phyloP scores from a whole-genome alignment of 1,140 invertebrate species.

The Epicauta chinensis region DNA sequence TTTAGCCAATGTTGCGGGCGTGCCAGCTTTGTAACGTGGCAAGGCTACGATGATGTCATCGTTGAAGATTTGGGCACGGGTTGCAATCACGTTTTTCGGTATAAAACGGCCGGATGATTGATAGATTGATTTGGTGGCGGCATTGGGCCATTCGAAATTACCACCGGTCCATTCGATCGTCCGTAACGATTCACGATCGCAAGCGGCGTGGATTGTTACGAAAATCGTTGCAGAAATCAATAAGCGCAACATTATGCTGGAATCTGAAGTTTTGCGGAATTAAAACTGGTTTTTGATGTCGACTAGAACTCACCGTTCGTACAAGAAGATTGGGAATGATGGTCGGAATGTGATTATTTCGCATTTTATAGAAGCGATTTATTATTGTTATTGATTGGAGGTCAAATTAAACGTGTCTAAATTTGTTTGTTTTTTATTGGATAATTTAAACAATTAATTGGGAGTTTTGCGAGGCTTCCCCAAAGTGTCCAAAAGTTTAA shows the following conservation, averaged over 20 bases:
- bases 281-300: constrained; percentile 20
- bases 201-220: constrained; percentile 9
- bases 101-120: constrained; percentile 49
- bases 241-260: too few relatives aligned
- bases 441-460: too few relatives aligned
- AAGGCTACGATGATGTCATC: constrained; percentile 52
- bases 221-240: constrained; percentile 3
- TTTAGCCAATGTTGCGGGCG: constrained; percentile 56
- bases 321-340: not conserved
- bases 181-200: constrained; percentile 18
- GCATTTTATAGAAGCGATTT: not conserved
- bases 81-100: constrained; percentile 54
- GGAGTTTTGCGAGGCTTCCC: too few relatives aligned
- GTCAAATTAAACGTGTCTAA: not conserved
- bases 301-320: too few relatives aligned
- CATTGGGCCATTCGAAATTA: constrained; percentile 50
- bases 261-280: constrained; percentile 8
- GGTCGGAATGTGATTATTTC: not conserved
- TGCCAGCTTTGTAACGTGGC: constrained; percentile 50
- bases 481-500: too few relatives aligned
- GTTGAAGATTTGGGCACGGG: constrained; percentile 52
- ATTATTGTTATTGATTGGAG: not conserved
- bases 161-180: constrained; percentile 34
- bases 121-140: constrained; percentile 48
- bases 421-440: too few relatives aligned